Conservation (phyloP, 1,140 invertebrate species). For the Hypothenemus hampei region DNA sequence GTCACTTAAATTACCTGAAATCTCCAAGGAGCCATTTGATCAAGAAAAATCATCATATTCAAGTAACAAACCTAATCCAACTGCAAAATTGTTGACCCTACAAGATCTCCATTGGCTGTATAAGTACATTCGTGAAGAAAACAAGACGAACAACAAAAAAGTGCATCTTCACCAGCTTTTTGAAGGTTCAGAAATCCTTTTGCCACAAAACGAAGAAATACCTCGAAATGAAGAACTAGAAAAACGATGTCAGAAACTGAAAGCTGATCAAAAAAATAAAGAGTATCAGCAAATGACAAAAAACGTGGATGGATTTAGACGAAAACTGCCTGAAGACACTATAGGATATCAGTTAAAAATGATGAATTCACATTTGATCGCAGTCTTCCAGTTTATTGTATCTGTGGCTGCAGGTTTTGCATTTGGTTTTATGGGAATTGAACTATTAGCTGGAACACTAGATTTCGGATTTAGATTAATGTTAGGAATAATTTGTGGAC, state of each 20-base stretch:
- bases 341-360: slow-evolving; percentile 66
- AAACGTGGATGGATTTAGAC: slow-evolving; percentile 63
- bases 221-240: slow-evolving; percentile 73
- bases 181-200: slow-evolving; percentile 55
- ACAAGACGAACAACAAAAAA: slow-evolving; percentile 36
- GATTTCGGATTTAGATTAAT: slow-evolving; percentile 78
- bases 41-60: too few species aligned
- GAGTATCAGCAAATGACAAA: slow-evolving; percentile 79
- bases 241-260: slow-evolving; percentile 66
- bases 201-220: slow-evolving; percentile 65
- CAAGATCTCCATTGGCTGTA: slow-evolving; percentile 40
- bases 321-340: slow-evolving; percentile 64
- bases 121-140: slow-evolving; percentile 31
- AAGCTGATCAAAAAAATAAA: slow-evolving; percentile 64
- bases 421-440: slow-evolving; percentile 77
- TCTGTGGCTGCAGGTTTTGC: slow-evolving; percentile 72
- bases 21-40: neutral
- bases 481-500: slow-evolving; percentile 71
- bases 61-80: neutral
- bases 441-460: slow-evolving; percentile 66
- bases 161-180: slow-evolving; percentile 67
- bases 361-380: slow-evolving; percentile 75
- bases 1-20: slow-evolving; percentile 19
- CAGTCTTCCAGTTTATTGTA: slow-evolving; percentile 73
- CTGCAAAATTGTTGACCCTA: slow-evolving; percentile 33